Conservation (phyloP, 2,113 vertebrate species). For the Oncorhynchus kisutch region DNA sequence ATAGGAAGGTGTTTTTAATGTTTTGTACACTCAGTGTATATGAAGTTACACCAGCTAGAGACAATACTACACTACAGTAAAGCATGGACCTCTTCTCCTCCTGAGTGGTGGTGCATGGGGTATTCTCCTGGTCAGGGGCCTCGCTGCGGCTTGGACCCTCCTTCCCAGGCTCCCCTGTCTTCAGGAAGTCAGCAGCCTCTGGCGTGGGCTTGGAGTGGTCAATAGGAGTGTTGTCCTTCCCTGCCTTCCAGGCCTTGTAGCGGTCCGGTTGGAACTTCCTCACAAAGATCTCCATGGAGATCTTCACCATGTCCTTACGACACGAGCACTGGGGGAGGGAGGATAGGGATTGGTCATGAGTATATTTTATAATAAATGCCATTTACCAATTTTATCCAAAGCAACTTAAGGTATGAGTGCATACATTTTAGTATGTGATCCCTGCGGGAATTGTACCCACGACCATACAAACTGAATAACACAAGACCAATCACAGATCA, state of each 20-base stretch:
- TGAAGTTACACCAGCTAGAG: too few species aligned
- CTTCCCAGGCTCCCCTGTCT: constrained; percentile 33
- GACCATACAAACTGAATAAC: too few species aligned
- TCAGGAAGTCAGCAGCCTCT: constrained; percentile 81
- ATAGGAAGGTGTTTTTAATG: too few species aligned
- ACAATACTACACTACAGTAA: too few species aligned
- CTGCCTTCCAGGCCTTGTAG: constrained; percentile 93
- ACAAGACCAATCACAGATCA: not conserved
- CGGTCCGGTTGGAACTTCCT: constrained; percentile 93
- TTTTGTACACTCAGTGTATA: not conserved
- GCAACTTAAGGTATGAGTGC: not conserved
- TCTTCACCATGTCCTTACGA: constrained; percentile 97
- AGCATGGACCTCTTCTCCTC: not conserved
- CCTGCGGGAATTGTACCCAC: too few species aligned
- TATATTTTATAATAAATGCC: not conserved
- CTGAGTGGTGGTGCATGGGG: not conserved
- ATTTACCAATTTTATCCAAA: not conserved
- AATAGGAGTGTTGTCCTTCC: constrained; percentile 85
- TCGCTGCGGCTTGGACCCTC: constrained; percentile 12
- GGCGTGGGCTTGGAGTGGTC: constrained; percentile 89
- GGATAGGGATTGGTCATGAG: not conserved
- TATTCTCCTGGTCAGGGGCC: constrained; percentile 9
- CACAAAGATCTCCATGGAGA: constrained; percentile 97
- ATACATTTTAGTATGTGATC: too few species aligned
- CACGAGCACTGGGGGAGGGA: constrained; percentile 84